Evolutionary conservation across 2,113 vertebrate genomes (phyloP), one percentile per base, ranked within the genome.

Genomic region (Etia nguti): DNA sequence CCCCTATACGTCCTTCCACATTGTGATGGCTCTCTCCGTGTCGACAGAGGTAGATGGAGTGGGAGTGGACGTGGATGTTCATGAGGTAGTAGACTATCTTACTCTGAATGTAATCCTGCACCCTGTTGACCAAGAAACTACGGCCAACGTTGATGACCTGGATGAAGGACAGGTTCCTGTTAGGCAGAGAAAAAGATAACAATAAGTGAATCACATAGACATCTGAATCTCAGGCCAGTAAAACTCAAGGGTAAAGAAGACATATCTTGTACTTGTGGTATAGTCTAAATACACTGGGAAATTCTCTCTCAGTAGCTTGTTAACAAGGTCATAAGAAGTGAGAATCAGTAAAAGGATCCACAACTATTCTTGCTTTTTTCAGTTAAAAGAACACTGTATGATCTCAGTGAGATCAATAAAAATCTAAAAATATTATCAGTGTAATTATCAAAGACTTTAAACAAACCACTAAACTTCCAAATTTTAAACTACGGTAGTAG

Each of bases 1-100:
- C 98, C 1, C 98, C 98, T 50, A 99, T 98, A 94, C 94, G 97
- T 85, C 97, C 97, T 81, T 97, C 68, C 7, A 97, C 82, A 16
- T 99, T 99, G 94, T 97, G 96, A 6, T 98, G 96, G 68, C 97
- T 99, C 96, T 99, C 98, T 4, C 98, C 98, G 0, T 99, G 98
- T 6, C 98, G 97, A 92, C 98, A 99, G 7, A 99, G 97, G 95
- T 99, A 99, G 94, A 99, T 99, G 95, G 98, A 98, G 81, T 98
- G 98, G 0, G 97, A 97, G 92, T 98, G 97, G 1, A 99, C 98
- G 0, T 98, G 98, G 92, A 99, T 99, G 93, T 99, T 99, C 98
- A 99, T 99, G 81, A 99, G 97, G 96, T 99, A 99, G 96, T 99
- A 99, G 60, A 99, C 98, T 1, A 99, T 99, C 92, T 98, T 99